Base-by-base conservation (phyloP, 2,888 invertebrate species). In the Synanthedon vespiformis region DNA sequence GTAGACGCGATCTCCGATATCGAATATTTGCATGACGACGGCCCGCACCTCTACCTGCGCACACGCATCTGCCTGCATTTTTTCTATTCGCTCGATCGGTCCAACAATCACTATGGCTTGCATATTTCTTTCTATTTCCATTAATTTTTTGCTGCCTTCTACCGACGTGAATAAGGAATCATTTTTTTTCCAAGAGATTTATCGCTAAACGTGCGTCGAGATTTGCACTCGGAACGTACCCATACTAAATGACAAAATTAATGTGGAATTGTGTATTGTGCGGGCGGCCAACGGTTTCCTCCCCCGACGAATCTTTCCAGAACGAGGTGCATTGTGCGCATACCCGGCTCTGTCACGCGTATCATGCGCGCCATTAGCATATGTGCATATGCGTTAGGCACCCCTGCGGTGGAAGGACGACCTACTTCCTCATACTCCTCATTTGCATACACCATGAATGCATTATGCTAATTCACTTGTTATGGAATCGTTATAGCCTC, bases 51-150 rank as follows among this genome's bases (percentile, higher is more conserved):
- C 69, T 77, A 77, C 78, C 77, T 76, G 79, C 72, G 70, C 68
- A 56, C 60, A 59, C 68, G 70, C 77, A 77, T 72, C 77, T 73
- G 74, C 62, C 58, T 56, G 55, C 56, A 57, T 68, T 70, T 66
- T 67, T 65, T 51, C 62, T 54, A 56, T 61, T 59, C 57, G 60
- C 60, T 57, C 59, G 58, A 55, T 53, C 60, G 62, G 61, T 53
- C 68, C 64, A 70, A 74, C 72, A 72, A 73, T 74, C 72, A 64
- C 63, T 61, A 50, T 58, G 61, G 55, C 64, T 67, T 62, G 74
- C 74, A 74, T 72, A 72, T 73, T 73, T 74, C 70, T 72, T 64
- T 64, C 67, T 62, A 66, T 65, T 67, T 67, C 72, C 59, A 76
- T 70, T 68, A 71, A 68, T 67, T 70, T 70, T 50, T 72, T 71